Percentiles rank a stretch among this genome's conserved stretches.
phyloP scores from a whole-genome alignment of 2,888 invertebrate species.

The Deilephila porcellus region DNA sequence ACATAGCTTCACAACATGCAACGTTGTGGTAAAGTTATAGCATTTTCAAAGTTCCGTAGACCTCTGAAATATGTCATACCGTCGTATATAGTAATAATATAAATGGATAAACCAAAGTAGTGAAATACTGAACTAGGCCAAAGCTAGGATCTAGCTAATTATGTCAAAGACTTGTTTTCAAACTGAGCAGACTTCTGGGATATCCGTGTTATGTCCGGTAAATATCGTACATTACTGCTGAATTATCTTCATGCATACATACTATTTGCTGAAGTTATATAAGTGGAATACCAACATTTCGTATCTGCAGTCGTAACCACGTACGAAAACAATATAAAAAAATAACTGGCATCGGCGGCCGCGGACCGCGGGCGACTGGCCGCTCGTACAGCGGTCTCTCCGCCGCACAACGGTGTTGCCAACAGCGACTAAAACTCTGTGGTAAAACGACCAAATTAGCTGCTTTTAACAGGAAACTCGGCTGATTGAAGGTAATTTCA shows the following conservation, averaged over 20 bases:
- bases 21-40: not conserved
- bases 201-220: no score
- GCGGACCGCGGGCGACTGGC: constrained; percentile 19
- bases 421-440: constrained; percentile 1
- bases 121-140: no score
- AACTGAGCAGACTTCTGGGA: not conserved
- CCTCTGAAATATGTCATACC: not conserved
- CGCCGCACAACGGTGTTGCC: constrained; percentile 26
- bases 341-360: not conserved
- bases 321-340: not conserved
- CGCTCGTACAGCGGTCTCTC: constrained; percentile 1
- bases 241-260: no score
- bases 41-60: not conserved
- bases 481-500: not conserved
- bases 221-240: no score
- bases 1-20: not conserved
- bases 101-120: no score
- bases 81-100: not conserved
- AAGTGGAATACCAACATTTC: not conserved
- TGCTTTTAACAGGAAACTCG: constrained; percentile 1
- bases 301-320: constrained; percentile 9
- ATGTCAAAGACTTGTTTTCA: not conserved
- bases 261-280: not conserved
- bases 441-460: constrained; percentile 20
- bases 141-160: not conserved